These are phyloP conservation scores for Apantesis nais DNA, from an alignment of 2,888 invertebrate genomes.

Conservation along the genomic window DNA sequence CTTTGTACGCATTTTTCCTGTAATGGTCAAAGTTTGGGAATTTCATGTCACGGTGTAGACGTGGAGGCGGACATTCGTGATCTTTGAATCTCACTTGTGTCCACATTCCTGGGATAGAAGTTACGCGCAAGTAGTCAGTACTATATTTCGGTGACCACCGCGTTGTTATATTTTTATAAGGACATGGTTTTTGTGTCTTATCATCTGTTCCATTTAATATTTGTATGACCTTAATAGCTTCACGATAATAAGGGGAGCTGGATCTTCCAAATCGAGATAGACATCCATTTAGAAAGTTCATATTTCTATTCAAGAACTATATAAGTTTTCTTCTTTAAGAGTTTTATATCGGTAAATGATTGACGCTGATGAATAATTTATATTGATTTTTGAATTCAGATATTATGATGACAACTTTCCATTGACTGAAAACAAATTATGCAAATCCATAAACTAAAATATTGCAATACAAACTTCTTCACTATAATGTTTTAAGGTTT, in stretches of 20 bases:
- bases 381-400: not conserved
- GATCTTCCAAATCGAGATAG: slow-evolving; percentile 47
- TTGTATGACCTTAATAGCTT: slow-evolving; percentile 37
- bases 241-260: slow-evolving; percentile 49
- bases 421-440: slow-evolving; percentile 8
- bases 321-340: not conserved
- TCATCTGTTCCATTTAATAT: slow-evolving; percentile 21
- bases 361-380: not conserved
- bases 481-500: not conserved
- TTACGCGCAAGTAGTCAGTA: slow-evolving; percentile 26
- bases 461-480: not conserved
- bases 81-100: slow-evolving; percentile 69
- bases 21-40: slow-evolving; percentile 72
- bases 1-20: slow-evolving; percentile 67
- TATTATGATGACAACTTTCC: not conserved
- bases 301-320: slow-evolving; percentile 22
- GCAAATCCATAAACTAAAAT: not conserved
- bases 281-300: slow-evolving; percentile 59
- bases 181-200: slow-evolving; percentile 9
- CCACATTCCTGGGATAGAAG: slow-evolving; percentile 51
- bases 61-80: slow-evolving; percentile 45
- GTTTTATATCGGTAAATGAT: not conserved
- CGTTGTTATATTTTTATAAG: slow-evolving; percentile 6
- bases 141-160: slow-evolving; percentile 30
- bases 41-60: slow-evolving; percentile 71